Percentiles rank a stretch among this genome's conserved stretches.
phyloP scores from a whole-genome alignment of 2,797 vertebrate genomes.

The Carcharodon carcharias region DNA sequence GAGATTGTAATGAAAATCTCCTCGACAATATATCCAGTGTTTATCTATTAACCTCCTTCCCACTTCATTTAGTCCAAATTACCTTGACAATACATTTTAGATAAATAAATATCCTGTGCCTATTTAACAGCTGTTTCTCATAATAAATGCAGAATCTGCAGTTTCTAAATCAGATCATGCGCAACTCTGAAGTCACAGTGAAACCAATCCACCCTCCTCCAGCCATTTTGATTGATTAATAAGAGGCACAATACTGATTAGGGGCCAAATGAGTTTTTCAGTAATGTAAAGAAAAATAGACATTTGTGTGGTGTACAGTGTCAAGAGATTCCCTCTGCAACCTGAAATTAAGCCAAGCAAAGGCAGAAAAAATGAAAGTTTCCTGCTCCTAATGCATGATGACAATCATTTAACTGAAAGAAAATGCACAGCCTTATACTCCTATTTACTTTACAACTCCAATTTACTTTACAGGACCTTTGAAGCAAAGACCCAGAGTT shows the following conservation, averaged over 20 bases:
- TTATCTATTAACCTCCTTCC: background rate
- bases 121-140: constrained; percentile 19
- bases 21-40: background rate
- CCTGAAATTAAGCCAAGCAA: background rate
- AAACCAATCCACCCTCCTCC: background rate
- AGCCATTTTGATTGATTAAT: constrained; percentile 23
- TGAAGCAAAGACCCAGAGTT: background rate
- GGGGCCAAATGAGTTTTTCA: background rate
- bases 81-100: constrained; percentile 14
- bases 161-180: constrained; percentile 3
- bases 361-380: background rate
- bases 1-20: background rate
- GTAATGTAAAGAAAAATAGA: background rate
- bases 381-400: background rate
- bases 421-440: background rate
- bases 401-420: background rate
- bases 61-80: background rate
- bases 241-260: constrained; percentile 5
- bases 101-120: constrained; percentile 23
- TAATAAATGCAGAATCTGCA: constrained; percentile 22
- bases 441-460: background rate
- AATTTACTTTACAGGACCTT: background rate
- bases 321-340: background rate
- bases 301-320: constrained; percentile 13
- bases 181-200: constrained; percentile 20